Percentiles rank a stretch among this genome's conserved stretches.
phyloP scores from a whole-genome alignment of 2,113 vertebrate genomes.

The Anthoscopus minutus region DNA sequence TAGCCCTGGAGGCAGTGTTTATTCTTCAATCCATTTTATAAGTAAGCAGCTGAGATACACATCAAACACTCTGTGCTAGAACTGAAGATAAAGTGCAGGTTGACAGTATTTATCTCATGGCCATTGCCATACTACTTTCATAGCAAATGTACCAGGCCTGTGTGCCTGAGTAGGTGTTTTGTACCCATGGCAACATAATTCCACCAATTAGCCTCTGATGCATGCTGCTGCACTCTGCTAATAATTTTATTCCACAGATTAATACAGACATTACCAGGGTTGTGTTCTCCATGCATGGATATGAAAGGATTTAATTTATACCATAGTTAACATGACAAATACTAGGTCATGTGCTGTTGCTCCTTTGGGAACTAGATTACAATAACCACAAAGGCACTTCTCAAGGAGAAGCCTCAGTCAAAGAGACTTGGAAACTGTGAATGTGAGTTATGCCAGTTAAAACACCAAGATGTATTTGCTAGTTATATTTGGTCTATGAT shows the following conservation, averaged over 20 bases:
- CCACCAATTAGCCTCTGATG: background rate
- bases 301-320: background rate
- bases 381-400: background rate
- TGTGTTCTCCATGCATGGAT: slow-evolving; percentile 56
- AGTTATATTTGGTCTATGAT: background rate
- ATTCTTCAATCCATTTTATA: background rate
- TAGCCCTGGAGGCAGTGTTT: background rate
- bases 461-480: background rate
- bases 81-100: background rate
- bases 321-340: background rate
- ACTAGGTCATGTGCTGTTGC: background rate
- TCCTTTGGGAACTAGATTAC: background rate
- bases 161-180: background rate
- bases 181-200: background rate
- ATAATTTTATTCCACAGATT: background rate
- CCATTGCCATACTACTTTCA: background rate
- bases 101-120: background rate
- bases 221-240: background rate
- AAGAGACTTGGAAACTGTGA: background rate
- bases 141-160: background rate
- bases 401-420: background rate
- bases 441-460: background rate
- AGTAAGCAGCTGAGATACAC: background rate
- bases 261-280: slow-evolving; percentile 5
- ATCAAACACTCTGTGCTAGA: background rate